Evolutionary conservation across 2,797 vertebrate species (phyloP).

Genomic region (Sebastes iracundus): DNA sequence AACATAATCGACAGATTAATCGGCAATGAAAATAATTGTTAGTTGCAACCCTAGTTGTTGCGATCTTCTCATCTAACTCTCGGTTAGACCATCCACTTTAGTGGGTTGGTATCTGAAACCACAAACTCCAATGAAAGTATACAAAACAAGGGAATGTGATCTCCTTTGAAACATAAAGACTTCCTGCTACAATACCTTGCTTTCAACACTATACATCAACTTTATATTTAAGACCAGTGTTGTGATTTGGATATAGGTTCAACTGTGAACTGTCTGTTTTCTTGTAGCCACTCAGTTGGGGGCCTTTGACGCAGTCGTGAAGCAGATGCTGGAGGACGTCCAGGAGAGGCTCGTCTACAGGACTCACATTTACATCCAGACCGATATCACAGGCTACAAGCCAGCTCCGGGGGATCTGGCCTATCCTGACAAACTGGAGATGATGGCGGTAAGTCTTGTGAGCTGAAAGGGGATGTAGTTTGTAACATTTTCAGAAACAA

Average conservation of each 20-base stretch:
- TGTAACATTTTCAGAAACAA: not conserved
- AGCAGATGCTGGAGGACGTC: slow-evolving; percentile 98
- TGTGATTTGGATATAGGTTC: not conserved
- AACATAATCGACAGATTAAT: too few species aligned
- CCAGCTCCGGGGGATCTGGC: slow-evolving; percentile 96
- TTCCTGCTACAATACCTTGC: not conserved
- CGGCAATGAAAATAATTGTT: too few species aligned
- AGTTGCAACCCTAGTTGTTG: too few species aligned
- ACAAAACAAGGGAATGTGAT: not conserved
- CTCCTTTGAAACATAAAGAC: not conserved
- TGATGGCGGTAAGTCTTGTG: slow-evolving; percentile 91
- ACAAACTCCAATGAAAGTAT: not conserved
- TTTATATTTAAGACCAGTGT: not conserved
- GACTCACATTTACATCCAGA: slow-evolving; percentile 98
- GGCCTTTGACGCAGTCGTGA: slow-evolving; percentile 92
- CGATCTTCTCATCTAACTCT: too few species aligned
- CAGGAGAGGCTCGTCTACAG: slow-evolving; percentile 97
- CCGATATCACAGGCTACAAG: slow-evolving; percentile 94
- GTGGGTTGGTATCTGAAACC: not conserved
- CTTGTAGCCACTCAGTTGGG: slow-evolving; percentile 88
- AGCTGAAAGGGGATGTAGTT: not conserved
- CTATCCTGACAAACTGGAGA: slow-evolving; percentile 96
- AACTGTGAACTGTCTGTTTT: slow-evolving; percentile 28
- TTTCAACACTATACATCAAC: not conserved
- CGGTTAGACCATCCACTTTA: not conserved